A percentile compares a stretch with the other conserved stretches of the same genome.
These are phyloP conservation scores for Sander lucioperca DNA, from an alignment of 2,113 vertebrate species.

Conservation along the genomic window DNA sequence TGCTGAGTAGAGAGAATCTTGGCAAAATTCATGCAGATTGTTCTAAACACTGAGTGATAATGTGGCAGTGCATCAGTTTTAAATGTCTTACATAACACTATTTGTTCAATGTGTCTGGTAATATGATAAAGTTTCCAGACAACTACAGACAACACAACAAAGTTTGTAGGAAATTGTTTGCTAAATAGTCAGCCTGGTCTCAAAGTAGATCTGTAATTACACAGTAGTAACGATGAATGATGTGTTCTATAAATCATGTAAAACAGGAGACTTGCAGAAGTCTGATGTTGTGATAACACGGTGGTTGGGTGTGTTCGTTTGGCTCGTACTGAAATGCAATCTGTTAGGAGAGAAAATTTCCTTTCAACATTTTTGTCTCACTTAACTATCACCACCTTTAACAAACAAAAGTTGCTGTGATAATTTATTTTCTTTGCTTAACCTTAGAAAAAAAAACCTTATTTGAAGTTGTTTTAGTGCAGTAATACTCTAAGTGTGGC, in stretches of 20 bases:
- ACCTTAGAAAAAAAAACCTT: no score
- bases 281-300: slow-evolving; percentile 38
- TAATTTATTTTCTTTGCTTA: neutral
- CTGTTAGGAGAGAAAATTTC: neutral
- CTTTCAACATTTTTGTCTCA: slow-evolving; percentile 18
- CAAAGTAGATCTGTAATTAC: neutral
- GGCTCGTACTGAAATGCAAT: slow-evolving; percentile 25
- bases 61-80: slow-evolving; percentile 4
- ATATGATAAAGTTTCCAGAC: neutral
- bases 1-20: slow-evolving; percentile 60
- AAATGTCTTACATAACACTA: neutral
- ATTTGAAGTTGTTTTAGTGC: neutral
- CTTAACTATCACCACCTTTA: neutral
- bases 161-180: neutral
- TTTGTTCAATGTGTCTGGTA: neutral
- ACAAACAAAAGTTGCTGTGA: neutral
- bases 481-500: neutral
- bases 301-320: slow-evolving; percentile 35
- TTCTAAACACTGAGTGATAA: neutral
- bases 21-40: slow-evolving; percentile 44
- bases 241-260: slow-evolving; percentile 8
- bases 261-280: slow-evolving; percentile 21
- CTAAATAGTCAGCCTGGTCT: neutral
- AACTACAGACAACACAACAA: neutral
- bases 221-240: neutral